A percentile compares a stretch with the other conserved stretches of the same genome.
Conservation (phyloP, 2,797 vertebrate genomes). For the Myotis vivesi region DNA sequence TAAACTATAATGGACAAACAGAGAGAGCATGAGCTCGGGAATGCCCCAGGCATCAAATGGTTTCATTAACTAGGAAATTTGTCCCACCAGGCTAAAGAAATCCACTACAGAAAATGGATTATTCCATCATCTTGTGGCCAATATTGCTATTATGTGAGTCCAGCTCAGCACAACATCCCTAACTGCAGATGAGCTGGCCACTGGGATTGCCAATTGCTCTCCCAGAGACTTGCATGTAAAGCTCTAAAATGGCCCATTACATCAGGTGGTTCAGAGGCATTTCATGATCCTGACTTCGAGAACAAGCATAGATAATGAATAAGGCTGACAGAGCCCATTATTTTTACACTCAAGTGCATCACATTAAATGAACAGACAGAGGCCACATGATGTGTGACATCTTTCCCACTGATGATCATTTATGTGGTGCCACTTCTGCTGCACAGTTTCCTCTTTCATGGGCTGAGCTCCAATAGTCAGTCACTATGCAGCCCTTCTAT, state of each 20-base stretch:
- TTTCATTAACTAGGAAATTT: constrained; percentile 49
- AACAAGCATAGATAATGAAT: constrained; percentile 60
- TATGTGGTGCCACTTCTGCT: background rate
- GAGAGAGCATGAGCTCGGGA: background rate
- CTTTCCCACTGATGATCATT: constrained; percentile 43
- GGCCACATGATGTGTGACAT: constrained; percentile 29
- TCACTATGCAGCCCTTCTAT: background rate
- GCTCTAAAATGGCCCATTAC: constrained; percentile 29
- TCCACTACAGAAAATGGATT: background rate
- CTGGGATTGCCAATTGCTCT: background rate
- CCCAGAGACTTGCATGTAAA: background rate
- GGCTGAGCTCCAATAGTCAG: background rate
- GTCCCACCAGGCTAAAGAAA: constrained; percentile 37
- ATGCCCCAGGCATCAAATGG: background rate
- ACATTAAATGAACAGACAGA: constrained; percentile 61
- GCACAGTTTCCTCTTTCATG: background rate
- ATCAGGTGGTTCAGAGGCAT: constrained; percentile 6
- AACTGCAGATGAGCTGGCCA: background rate
- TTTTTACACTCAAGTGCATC: constrained; percentile 64
- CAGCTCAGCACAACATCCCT: background rate
- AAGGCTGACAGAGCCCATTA: constrained; percentile 57
- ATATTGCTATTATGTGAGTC: background rate
- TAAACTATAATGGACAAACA: constrained; percentile 43
- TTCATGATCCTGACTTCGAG: constrained; percentile 47
- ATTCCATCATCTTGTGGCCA: background rate